Evolutionary conservation across 2,888 invertebrate species (phyloP), one percentile per base, ranked within the genome.

Genomic region (Drosophila pegasa): DNA sequence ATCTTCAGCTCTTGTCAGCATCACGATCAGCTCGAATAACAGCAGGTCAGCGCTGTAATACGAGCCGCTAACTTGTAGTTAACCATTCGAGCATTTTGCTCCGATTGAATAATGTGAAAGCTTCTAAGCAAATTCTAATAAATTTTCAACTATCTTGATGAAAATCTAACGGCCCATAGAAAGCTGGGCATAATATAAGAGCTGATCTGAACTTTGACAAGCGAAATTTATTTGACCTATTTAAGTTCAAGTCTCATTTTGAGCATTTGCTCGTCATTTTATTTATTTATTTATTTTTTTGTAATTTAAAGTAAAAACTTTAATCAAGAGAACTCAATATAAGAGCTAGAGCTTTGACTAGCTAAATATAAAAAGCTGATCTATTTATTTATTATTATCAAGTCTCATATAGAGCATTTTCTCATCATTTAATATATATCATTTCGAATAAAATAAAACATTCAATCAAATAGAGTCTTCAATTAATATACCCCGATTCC

Each of bases 11-110:
- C 48, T 54, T 67, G 73, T 72, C 73, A 67, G 43, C 73, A 40
- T 10, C 51, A 9, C 38, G 37, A 58, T 57, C 67, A 45, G 77
- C 72, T 75, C 72, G 57, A 72, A 72, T 77, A 75, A n/a, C 77
- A 77, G 52, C 58, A 41, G 78, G 41, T 38, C 43, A 38, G 3
- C 41, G 14, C 6, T 27, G 75, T 55, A 60, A 75, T 60, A 37
- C 40, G 77, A 77, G 40, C 41, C 48, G 31, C 29, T 12, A 31
- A 22, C 54, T 29, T 56, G 7, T n/a, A 43, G 16, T 10, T 20
- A 52, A 18, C 2, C 18, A 18, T 29, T 18, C 12, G 31, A 60
- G n/a, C n/a, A n/a, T n/a, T n/a, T 59, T 56, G 59, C 43, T 35
- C 25, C 41, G 70, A 60, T 63, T 70, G 59, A 75, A 45, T 51